Conservation (phyloP, 2,113 vertebrate species). For the Nibea albiflora region DNA sequence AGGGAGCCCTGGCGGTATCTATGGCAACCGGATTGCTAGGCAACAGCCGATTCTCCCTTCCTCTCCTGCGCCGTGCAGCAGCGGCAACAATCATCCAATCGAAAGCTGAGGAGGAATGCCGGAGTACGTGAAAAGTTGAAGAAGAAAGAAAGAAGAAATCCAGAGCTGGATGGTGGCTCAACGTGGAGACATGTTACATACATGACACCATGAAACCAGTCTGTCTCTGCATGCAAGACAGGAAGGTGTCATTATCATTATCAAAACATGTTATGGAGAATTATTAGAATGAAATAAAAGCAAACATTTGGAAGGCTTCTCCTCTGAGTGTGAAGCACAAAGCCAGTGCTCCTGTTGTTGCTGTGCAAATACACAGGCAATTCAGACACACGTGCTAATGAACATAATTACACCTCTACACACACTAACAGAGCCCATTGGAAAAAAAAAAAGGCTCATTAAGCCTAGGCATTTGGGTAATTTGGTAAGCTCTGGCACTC, state of each 20-base stretch:
- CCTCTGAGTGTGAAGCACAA: neutral
- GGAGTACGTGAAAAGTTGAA: conserved; percentile 69
- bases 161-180: neutral
- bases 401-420: conserved; percentile 4
- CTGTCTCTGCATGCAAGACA: neutral
- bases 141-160: conserved; percentile 16
- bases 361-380: neutral
- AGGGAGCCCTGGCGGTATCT: conserved; percentile 85
- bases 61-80: conserved; percentile 68
- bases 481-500: neutral
- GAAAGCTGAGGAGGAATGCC: conserved; percentile 54
- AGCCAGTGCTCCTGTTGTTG: neutral
- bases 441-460: neutral
- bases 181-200: neutral
- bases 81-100: conserved; percentile 74
- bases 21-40: conserved; percentile 89
- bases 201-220: neutral
- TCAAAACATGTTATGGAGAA: neutral
- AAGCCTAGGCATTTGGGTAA: neutral
- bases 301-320: neutral
- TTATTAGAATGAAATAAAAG: neutral
- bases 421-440: neutral
- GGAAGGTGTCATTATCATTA: neutral
- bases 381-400: neutral
- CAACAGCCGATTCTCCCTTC: conserved; percentile 84